These are phyloP conservation scores for Gymnothorax javanicus DNA, from an alignment of 2,797 vertebrate genomes.

Conservation along the genomic window DNA sequence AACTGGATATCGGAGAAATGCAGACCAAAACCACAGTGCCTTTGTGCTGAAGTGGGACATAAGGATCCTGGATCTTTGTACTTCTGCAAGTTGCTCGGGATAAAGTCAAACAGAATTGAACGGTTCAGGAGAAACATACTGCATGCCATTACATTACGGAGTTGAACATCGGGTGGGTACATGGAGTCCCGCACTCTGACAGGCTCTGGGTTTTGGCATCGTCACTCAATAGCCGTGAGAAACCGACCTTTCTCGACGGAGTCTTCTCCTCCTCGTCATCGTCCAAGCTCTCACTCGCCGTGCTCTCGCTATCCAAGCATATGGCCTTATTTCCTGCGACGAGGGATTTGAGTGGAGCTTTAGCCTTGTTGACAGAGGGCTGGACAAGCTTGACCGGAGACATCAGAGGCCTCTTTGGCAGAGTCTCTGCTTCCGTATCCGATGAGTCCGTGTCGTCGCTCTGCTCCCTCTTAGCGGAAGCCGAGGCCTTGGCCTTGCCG, in stretches of 20 bases:
- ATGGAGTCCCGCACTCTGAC: neutral
- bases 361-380: neutral
- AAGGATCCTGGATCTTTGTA: neutral
- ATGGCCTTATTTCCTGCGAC: neutral
- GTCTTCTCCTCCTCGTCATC: neutral
- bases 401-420: neutral
- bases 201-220: neutral
- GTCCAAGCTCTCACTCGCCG: slow-evolving; percentile 12
- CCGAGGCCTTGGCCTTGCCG: neutral
- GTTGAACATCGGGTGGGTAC: neutral
- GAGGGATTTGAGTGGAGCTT: neutral
- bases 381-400: neutral
- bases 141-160: neutral
- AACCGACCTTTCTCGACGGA: neutral
- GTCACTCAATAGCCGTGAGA: neutral
- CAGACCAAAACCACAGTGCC: too few species aligned
- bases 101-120: neutral
- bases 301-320: neutral
- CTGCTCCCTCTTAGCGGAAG: neutral
- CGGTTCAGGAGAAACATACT: too few species aligned
- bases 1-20: too few species aligned
- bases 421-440: neutral
- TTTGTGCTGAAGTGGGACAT: too few species aligned
- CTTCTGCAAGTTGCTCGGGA: neutral
- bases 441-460: neutral